Evolutionary conservation across 2,797 vertebrate species (phyloP).

Genomic region (Carcharodon carcharias): DNA sequence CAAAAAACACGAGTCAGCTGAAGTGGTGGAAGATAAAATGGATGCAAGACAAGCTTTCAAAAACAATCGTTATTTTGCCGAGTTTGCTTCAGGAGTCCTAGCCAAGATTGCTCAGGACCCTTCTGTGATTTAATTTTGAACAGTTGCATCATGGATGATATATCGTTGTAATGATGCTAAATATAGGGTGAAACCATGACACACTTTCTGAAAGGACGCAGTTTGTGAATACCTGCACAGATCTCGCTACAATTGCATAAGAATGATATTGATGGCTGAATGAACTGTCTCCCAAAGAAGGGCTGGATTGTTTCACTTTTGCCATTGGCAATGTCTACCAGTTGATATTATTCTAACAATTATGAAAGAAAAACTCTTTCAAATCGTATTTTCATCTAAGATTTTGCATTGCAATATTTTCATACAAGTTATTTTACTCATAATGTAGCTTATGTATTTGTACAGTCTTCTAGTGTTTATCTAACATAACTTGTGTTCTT

Average conservation of each 20-base stretch:
- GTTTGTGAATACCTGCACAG: not conserved
- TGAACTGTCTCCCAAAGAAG: not conserved
- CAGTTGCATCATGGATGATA: not conserved
- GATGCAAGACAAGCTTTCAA: not conserved
- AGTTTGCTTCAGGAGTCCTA: not conserved
- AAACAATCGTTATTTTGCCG: conserved; percentile 4
- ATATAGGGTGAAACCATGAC: not conserved
- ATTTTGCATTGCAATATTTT: not conserved
- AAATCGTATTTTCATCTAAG: not conserved
- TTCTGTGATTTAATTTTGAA: not conserved
- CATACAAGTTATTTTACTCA: not conserved
- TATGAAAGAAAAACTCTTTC: not conserved
- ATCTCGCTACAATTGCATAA: not conserved
- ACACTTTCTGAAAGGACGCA: not conserved
- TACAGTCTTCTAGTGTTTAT: not conserved
- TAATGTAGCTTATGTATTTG: not conserved
- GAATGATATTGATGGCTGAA: not conserved
- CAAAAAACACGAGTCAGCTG: conserved; percentile 1
- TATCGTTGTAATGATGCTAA: not conserved
- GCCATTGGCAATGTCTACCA: not conserved
- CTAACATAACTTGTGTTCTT: not conserved
- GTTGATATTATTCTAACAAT: not conserved
- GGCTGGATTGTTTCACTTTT: not conserved
- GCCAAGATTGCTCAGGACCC: not conserved
- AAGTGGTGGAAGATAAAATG: not conserved